Evolutionary conservation across 2,888 invertebrate genomes (phyloP).

Genomic region (Bedellia somnulentella): DNA sequence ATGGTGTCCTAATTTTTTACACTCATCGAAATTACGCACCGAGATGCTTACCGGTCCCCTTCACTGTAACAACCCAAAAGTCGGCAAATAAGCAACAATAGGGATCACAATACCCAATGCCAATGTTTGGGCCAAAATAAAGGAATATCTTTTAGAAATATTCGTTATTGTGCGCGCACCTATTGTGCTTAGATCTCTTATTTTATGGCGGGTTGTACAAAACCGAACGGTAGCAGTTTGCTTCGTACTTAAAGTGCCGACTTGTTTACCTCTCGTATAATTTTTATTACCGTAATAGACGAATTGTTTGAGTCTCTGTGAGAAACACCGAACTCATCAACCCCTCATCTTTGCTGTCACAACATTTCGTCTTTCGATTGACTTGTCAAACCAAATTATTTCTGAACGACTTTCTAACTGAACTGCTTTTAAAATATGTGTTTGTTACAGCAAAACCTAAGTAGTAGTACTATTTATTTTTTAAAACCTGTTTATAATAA

Average conservation of each 20-base stretch:
- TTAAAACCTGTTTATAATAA: too few species aligned
- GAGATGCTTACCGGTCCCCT: constrained; percentile 27
- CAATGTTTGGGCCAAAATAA: constrained; percentile 57
- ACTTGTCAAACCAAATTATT: too few species aligned
- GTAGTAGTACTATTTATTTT: too few species aligned
- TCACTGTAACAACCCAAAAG: constrained; percentile 47
- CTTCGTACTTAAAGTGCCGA: constrained; percentile 29
- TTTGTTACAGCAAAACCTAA: too few species aligned
- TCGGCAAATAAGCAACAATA: constrained; percentile 55
- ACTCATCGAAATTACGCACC: constrained; percentile 8
- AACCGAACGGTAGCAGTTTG: constrained; percentile 50
- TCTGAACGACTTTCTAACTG: too few species aligned
- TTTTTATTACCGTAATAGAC: constrained; percentile 54
- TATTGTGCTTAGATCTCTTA: constrained; percentile 27
- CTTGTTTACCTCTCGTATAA: constrained; percentile 52
- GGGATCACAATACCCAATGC: constrained; percentile 44
- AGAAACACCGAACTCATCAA: constrained; percentile 22
- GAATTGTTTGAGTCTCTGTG: constrained; percentile 19
- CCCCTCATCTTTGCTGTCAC: constrained; percentile 8
- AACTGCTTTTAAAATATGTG: too few species aligned
- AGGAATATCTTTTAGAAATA: constrained; percentile 39
- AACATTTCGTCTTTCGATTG: too few species aligned
- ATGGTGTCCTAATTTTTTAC: constrained; percentile 26
- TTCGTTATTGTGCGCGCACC: constrained; percentile 29
- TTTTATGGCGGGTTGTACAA: constrained; percentile 36